Evolutionary conservation across 2,797 vertebrate species (phyloP).

Genomic region (Malurus leucopterus): DNA sequence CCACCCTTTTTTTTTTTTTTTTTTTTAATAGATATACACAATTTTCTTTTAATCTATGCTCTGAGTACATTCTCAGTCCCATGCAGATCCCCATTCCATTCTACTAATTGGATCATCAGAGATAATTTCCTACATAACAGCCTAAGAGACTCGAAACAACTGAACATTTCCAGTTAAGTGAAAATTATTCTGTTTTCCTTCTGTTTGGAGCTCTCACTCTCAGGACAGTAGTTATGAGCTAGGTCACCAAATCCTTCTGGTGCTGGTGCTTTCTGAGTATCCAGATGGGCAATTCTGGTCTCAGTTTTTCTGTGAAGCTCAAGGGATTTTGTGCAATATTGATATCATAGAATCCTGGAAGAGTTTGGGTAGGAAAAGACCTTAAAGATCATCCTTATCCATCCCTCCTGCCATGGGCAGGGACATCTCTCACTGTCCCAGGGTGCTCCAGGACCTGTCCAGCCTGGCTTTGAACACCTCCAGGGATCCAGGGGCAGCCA

Average conservation of each 20-base stretch:
- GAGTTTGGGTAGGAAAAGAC: background rate
- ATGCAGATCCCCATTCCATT: constrained; percentile 32
- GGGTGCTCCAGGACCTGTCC: fast-evolving
- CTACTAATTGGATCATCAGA: constrained; percentile 47
- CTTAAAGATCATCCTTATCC: background rate
- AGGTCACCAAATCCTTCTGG: background rate
- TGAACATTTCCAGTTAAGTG: constrained; percentile 37
- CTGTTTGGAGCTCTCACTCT: background rate
- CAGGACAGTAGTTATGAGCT: background rate
- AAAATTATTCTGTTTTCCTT: constrained; percentile 40
- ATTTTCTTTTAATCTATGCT: constrained; percentile 36
- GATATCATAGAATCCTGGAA: background rate
- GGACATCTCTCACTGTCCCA: fast-evolving
- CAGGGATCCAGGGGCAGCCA: background rate
- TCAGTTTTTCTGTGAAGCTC: background rate
- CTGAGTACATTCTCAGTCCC: constrained; percentile 30
- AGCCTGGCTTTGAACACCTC: background rate
- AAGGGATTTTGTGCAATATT: background rate
- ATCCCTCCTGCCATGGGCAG: fast-evolving
- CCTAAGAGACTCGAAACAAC: constrained; percentile 34
- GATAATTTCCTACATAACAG: constrained; percentile 49
- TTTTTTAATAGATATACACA: background rate
- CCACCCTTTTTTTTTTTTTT: fast-evolving
- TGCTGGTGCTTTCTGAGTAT: background rate
- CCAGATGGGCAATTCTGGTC: background rate